Conservation (phyloP, 1,140 invertebrate species). For the Drusus annulatus region DNA sequence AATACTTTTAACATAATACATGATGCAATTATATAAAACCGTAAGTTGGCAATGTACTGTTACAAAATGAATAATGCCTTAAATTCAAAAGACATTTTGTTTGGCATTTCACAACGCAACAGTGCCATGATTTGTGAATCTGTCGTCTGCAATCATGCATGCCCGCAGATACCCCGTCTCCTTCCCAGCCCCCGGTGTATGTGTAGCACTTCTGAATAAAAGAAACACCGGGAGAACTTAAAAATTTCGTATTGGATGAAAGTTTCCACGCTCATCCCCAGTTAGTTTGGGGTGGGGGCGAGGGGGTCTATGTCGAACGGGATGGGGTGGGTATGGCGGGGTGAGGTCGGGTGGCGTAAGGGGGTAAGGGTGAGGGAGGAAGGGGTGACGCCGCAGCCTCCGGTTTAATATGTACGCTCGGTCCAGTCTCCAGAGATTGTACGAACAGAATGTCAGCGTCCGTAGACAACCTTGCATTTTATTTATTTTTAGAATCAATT, state of each 20-base stretch:
- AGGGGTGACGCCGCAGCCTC: constrained; percentile 42
- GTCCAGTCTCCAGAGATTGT: constrained; percentile 55
- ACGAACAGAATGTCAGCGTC: constrained; percentile 18
- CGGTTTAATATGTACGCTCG: constrained; percentile 56
- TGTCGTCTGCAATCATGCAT: constrained; percentile 10
- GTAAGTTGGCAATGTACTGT: too few relatives aligned
- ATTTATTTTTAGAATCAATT: too few relatives aligned
- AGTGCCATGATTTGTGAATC: not conserved
- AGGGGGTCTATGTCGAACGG: too few relatives aligned
- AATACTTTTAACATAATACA: too few relatives aligned
- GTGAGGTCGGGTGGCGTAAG: not conserved
- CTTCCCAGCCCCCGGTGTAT: not conserved
- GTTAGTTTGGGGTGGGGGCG: constrained; percentile 8
- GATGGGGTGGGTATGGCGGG: not conserved
- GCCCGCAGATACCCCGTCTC: not conserved
- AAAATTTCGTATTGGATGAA: constrained; percentile 31
- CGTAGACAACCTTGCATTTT: constrained; percentile 6
- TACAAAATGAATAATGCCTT: too few relatives aligned
- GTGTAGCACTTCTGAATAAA: constrained; percentile 4
- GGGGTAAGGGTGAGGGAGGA: not conserved
- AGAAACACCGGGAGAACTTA: constrained; percentile 23
- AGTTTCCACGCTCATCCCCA: constrained; percentile 11
- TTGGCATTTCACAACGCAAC: too few relatives aligned
- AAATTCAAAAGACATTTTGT: too few relatives aligned
- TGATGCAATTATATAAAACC: too few relatives aligned